phyloP scores from a whole-genome alignment of 2,113 vertebrate genomes.

The Muscicapa adusta region DNA sequence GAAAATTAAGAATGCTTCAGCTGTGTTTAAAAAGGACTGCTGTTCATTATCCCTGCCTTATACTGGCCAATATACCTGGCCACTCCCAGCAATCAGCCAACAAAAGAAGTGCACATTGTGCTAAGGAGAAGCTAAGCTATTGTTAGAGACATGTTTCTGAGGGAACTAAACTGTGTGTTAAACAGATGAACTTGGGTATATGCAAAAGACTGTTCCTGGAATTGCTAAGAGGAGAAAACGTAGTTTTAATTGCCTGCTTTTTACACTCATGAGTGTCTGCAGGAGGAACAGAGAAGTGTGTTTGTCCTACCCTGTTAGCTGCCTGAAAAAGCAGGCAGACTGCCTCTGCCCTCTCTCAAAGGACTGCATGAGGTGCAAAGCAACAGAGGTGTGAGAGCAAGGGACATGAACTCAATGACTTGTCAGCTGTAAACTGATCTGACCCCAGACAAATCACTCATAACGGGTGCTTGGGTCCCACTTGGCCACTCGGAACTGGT shows the following conservation, averaged over 20 bases:
- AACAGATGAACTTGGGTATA: not conserved
- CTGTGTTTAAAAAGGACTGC: not conserved
- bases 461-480: accelerated
- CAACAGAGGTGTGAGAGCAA: not conserved
- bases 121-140: not conserved
- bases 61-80: not conserved
- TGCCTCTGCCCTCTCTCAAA: not conserved
- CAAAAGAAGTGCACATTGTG: not conserved
- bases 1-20: not conserved
- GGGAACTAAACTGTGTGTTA: not conserved
- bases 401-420: not conserved
- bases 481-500: accelerated
- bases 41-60: not conserved
- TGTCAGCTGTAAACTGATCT: not conserved
- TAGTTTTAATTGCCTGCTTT: not conserved
- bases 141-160: not conserved
- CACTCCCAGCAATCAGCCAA: not conserved
- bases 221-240: not conserved
- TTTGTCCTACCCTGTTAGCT: not conserved
- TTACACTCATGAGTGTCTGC: not conserved
- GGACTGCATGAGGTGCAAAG: not conserved
- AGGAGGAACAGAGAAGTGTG: not conserved
- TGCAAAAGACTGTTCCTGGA: not conserved
- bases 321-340: accelerated
- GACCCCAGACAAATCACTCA: not conserved